These are phyloP conservation scores for Zaprionus ornatus DNA, from an alignment of 1,140 invertebrate genomes.

Conservation along the genomic window DNA sequence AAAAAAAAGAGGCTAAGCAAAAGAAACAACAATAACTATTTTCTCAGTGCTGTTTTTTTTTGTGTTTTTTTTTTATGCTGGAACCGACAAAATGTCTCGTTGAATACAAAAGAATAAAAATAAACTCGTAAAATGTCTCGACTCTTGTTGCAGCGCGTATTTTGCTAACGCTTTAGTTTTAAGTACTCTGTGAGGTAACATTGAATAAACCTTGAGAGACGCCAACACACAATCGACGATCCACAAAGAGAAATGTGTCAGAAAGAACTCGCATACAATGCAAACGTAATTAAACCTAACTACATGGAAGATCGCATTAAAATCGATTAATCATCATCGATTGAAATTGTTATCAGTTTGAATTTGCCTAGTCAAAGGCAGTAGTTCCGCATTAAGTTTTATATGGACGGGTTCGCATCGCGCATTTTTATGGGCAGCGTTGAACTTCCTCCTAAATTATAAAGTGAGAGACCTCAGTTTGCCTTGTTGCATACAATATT, in stretches of 20 bases:
- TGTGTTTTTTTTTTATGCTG: background rate
- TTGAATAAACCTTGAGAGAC: slow-evolving; percentile 44
- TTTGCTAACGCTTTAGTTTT: slow-evolving; percentile 29
- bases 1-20: slow-evolving; percentile 17
- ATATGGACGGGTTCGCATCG: slow-evolving; percentile 39
- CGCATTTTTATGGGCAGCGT: slow-evolving; percentile 34
- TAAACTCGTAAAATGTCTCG: slow-evolving; percentile 23
- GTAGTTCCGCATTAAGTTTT: slow-evolving; percentile 35
- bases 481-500: slow-evolving; percentile 52
- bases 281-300: background rate
- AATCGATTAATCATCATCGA: background rate
- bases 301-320: background rate
- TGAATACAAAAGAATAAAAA: slow-evolving; percentile 28
- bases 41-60: background rate
- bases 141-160: slow-evolving; percentile 8
- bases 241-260: slow-evolving; percentile 12
- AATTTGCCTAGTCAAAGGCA: slow-evolving; percentile 1
- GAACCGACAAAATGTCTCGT: slow-evolving; percentile 22
- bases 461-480: slow-evolving; percentile 39
- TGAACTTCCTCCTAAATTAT: slow-evolving; percentile 64
- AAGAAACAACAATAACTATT: slow-evolving; percentile 2
- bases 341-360: background rate
- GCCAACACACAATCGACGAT: slow-evolving; percentile 31
- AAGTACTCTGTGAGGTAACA: slow-evolving; percentile 21
- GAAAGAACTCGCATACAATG: slow-evolving; percentile 1